A percentile compares a stretch with the other conserved stretches of the same genome.
These are phyloP conservation scores for Acrossocheilus wenchowensis DNA, from an alignment of 2,797 vertebrate species.

Conservation along the genomic window DNA sequence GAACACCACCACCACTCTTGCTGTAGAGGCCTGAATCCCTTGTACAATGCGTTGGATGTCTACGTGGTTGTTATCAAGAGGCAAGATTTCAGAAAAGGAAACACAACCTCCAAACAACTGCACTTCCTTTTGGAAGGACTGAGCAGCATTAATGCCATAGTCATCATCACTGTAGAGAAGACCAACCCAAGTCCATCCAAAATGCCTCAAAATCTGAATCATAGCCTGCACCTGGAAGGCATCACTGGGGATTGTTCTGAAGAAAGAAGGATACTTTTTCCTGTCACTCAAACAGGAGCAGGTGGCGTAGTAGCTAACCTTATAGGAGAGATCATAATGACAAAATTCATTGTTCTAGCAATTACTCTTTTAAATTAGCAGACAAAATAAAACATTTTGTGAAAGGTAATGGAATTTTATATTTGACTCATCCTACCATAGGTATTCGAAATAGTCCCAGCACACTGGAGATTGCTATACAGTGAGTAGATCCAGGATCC, in stretches of 20 bases:
- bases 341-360: not conserved
- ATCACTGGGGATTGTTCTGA: slow-evolving; percentile 29
- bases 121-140: slow-evolving; percentile 25
- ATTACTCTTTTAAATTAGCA: not conserved
- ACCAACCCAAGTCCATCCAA: slow-evolving; percentile 35
- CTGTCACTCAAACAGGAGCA: slow-evolving; percentile 25
- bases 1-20: slow-evolving; percentile 50
- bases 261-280: slow-evolving; percentile 20
- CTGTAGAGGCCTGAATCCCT: slow-evolving; percentile 42
- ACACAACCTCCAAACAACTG: slow-evolving; percentile 58
- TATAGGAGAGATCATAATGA: not conserved
- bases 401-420: not conserved
- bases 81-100: slow-evolving; percentile 69
- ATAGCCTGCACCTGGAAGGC: slow-evolving; percentile 56
- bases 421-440: slow-evolving; percentile 55
- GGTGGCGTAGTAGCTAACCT: slow-evolving; percentile 25
- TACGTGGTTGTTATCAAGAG: slow-evolving; percentile 49
- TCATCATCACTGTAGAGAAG: slow-evolving; percentile 21
- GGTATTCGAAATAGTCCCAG: slow-evolving; percentile 57
- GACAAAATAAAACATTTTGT: not conserved
- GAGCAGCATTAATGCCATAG: not conserved
- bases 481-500: slow-evolving; percentile 59
- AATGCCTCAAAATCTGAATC: slow-evolving; percentile 67
- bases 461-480: slow-evolving; percentile 61
- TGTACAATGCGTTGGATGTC: slow-evolving; percentile 43